Evolutionary conservation across 2,113 vertebrate genomes (phyloP).

Genomic region (Pseudois nayaur): DNA sequence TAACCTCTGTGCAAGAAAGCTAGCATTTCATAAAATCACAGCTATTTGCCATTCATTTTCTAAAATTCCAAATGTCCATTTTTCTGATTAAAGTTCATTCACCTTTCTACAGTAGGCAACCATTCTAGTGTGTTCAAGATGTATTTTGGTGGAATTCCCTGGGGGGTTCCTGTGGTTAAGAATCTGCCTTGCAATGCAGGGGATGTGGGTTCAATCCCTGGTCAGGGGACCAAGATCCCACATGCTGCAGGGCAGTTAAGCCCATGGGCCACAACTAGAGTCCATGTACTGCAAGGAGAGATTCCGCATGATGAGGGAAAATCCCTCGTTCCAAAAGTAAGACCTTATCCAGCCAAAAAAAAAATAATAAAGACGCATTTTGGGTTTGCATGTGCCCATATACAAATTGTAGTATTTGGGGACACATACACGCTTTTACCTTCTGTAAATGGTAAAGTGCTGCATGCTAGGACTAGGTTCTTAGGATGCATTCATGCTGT

Average conservation of each 20-base stretch:
- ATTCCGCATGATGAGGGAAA: neutral
- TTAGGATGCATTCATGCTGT: neutral
- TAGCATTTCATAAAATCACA: neutral
- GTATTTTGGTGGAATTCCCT: neutral
- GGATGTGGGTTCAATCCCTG: neutral
- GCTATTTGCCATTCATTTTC: slow-evolving; percentile 55
- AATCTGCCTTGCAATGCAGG: neutral
- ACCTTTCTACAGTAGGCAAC: neutral
- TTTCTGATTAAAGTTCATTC: slow-evolving; percentile 60
- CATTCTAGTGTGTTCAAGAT: neutral
- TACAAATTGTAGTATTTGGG: neutral
- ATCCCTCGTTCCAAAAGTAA: neutral
- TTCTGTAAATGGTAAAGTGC: neutral
- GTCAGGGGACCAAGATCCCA: neutral
- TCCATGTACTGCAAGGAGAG: neutral
- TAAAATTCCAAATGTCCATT: slow-evolving; percentile 54
- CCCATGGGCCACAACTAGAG: neutral
- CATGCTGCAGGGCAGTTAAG: neutral
- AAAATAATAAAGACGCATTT: neutral
- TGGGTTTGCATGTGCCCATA: neutral
- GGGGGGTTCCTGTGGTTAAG: neutral
- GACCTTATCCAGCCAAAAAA: neutral
- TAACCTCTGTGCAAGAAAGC: neutral
- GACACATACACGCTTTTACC: neutral
- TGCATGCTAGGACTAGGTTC: neutral